Evolutionary conservation across 2,888 invertebrate genomes (phyloP), one percentile per base, ranked within the genome.

Genomic region (Drosophila phalerata): DNA sequence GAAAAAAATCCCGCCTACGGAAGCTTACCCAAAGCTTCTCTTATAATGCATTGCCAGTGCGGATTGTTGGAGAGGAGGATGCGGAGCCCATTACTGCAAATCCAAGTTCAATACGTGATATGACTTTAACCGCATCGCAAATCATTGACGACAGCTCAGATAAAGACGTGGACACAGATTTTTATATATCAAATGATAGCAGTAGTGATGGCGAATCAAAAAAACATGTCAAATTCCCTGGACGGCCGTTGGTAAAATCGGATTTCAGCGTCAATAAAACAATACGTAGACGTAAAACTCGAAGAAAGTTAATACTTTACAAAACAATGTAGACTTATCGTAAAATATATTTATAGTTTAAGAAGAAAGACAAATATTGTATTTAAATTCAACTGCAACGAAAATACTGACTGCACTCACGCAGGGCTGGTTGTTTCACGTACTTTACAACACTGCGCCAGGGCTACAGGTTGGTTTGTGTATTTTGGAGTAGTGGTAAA

Each of bases 401-500:
- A 37, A 37, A 55, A 48, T 25, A 52, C 48, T 43, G 40, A 34
- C 19, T 67, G 69, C 68, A 66, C 19, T 55, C 52, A 40, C 19
- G 34, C 64, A 79, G 77, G 75, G 71, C 22, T 74, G 75, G 45
- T 15, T 3, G n/a, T 30, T 47, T 15, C 0, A 32, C 9, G 30
- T 3, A 56, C 10, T 77, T n/a, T 32, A 10, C 75, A 83, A 34
- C 80, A 85, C 83, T 85, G 57, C 4, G n/a, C 52, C 71, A 72
- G 77, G 63, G 70, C 52, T 68, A 67, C 82, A 88, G 81, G 78
- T 70, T 84, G 84, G 86, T 57, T 85, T 75, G 81, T 78, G 78
- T 73, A 70, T 78, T 76, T 86, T 76, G 79, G 86, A 88, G 81
- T 75, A 77, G 81, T 88, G 86, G 84, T 86, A 57, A 88, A 81